Percentiles rank a stretch among this genome's conserved stretches.
Evolutionary conservation across 1,140 invertebrate genomes (phyloP).

Genomic region (Drosophila watanabei): DNA sequence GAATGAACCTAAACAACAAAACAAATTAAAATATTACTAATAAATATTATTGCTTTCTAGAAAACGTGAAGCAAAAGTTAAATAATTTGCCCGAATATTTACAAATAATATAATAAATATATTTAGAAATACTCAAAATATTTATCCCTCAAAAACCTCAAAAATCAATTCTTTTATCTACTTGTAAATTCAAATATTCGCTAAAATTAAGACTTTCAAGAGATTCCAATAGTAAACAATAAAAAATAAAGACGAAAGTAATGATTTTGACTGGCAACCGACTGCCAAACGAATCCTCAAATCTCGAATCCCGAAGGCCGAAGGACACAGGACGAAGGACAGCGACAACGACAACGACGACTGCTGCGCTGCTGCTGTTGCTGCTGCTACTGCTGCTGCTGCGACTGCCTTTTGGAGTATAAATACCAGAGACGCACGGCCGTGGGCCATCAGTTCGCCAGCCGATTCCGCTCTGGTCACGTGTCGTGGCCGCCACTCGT

Average conservation of each 20-base stretch:
- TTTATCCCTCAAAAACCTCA: not conserved
- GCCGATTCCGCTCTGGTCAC: conserved; percentile 70
- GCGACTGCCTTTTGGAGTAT: conserved; percentile 32
- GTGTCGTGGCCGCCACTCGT: conserved; percentile 23
- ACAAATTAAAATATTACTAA: too few relatives aligned
- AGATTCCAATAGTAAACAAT: not conserved
- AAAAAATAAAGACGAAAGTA: not conserved
- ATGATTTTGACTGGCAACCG: not conserved
- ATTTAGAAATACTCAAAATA: not conserved
- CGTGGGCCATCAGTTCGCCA: conserved; percentile 71
- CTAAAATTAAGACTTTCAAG: not conserved
- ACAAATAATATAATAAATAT: not conserved
- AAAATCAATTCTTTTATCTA: not conserved
- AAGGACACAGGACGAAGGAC: conserved; percentile 11
- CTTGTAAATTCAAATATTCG: not conserved
- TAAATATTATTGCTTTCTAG: too few relatives aligned
- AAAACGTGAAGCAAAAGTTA: too few relatives aligned
- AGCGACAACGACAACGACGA: not conserved
- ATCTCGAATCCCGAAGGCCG: conserved; percentile 1
- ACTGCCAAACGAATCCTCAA: conserved; percentile 2
- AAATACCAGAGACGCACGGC: conserved; percentile 71
- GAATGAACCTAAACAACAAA: too few relatives aligned
- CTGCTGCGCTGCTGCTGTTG: conserved; percentile 1
- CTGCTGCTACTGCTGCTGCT: conserved; percentile 8
- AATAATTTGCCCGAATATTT: not conserved